phyloP scores from a whole-genome alignment of 2,113 vertebrate genomes.

The Laticauda laticaudata region DNA sequence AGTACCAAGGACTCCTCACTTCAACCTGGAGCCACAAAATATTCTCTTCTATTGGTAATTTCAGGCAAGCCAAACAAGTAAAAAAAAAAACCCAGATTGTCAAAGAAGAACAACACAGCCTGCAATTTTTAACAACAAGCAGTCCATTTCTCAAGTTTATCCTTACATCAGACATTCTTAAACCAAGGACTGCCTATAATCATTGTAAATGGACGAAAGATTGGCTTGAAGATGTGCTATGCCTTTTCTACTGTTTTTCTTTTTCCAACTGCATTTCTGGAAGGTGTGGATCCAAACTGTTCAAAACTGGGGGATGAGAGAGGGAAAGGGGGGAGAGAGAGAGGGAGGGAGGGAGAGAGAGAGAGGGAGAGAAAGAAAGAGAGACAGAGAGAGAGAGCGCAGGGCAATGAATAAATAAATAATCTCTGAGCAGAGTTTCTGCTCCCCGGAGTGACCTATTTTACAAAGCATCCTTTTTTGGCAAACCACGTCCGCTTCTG shows the following conservation, averaged over 20 bases:
- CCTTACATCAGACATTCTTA: too few species aligned
- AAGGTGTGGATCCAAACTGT: not conserved
- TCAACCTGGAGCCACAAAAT: too few species aligned
- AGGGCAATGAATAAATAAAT: not conserved
- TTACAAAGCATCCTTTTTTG: not conserved
- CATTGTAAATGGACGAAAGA: not conserved
- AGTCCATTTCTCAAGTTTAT: too few species aligned
- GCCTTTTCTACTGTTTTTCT: not conserved
- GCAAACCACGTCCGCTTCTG: not conserved
- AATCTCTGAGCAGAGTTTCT: not conserved
- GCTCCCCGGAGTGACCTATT: not conserved
- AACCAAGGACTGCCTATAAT: not conserved
- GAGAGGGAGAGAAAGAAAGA: too few species aligned
- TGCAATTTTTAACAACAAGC: too few species aligned
- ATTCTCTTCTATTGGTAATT: too few species aligned
- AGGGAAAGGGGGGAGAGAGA: too few species aligned
- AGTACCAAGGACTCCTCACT: too few species aligned
- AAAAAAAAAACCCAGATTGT: too few species aligned
- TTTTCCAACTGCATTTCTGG: not conserved
- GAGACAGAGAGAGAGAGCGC: not conserved
- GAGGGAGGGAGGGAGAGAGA: too few species aligned
- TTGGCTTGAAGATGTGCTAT: not conserved
- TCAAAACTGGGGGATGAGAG: not conserved
- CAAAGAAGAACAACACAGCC: too few species aligned
- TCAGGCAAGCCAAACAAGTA: too few species aligned